Evolutionary conservation across 2,888 invertebrate species (phyloP), one percentile per base, ranked within the genome.

Genomic region (Merodon equestris): DNA sequence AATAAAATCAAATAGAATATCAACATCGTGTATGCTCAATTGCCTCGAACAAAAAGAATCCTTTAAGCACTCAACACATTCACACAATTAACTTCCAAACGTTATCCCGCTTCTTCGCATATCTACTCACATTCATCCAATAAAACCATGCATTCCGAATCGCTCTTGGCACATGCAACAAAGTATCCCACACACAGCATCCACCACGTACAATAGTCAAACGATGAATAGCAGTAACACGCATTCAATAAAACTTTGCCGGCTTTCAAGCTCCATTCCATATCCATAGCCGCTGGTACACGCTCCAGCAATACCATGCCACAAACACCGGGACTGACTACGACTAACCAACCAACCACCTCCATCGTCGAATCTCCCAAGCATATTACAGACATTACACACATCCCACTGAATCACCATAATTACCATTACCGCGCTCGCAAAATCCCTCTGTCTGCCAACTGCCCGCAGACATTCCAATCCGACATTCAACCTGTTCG

Each of bases 1-100:
- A 2, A 7, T 4, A 27, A 27, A 27, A 27, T 7, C 2, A 27
- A 27, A 27, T 27, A 27, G 27, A 27, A 27, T 7, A 27, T 27
- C 27, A 7, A 4, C 27, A 27, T 27, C 27, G 27, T 27, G 27
- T 50, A 40, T 76, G 61, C 61, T 51, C 72, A 77, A 77, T 72
- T 72, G 76, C 56, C 61, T 61, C 45, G 51, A 72, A 72, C 72
- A 77, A 72, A 27, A 72, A 77, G 76, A 64, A 72, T 77, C 76
- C 76, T 77, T 77, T 72, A 72, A 61, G 66, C 67, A 57, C 72
- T 61, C 72, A 72, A 72, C 72, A 77, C 66, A 77, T 77, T 66
- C 76, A 61, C 72, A 76, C 76, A 72, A 77, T 77, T 77, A 72
- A 77, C 76, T 76, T 76, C 71, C 57, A 75, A 75, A 63, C 44